These are phyloP conservation scores for Sternarchorhynchus goeldii DNA, from an alignment of 2,797 vertebrate genomes.

Conservation along the genomic window DNA sequence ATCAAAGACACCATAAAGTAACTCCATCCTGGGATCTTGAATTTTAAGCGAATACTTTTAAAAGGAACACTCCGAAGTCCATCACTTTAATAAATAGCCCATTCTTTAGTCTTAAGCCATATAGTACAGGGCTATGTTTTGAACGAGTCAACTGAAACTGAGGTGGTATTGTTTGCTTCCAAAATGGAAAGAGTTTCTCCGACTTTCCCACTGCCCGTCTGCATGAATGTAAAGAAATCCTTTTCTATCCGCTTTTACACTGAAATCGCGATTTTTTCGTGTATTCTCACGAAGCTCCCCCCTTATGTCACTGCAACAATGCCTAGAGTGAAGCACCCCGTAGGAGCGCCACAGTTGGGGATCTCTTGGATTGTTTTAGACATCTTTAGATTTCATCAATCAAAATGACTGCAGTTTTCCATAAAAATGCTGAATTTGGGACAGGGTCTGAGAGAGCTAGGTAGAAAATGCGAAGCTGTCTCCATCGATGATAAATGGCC, in stretches of 20 bases:
- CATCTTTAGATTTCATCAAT: conserved; percentile 99
- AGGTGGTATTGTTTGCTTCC: conserved; percentile 83
- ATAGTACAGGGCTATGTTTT: conserved; percentile 44
- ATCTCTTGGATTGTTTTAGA: conserved; percentile 97
- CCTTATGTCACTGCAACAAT: conserved; percentile 90
- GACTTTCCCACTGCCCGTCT: conserved; percentile 86
- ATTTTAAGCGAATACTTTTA: conserved; percentile 48
- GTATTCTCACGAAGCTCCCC: conserved; percentile 92
- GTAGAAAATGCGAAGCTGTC: conserved; percentile 98
- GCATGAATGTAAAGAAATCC: conserved; percentile 90
- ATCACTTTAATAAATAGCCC: conserved; percentile 52
- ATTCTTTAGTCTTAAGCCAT: conserved; percentile 49
- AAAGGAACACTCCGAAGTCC: conserved; percentile 40
- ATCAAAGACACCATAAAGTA: conserved; percentile 32
- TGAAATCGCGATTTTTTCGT: conserved; percentile 92
- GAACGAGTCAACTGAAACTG: conserved; percentile 69
- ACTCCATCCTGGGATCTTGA: conserved; percentile 34
- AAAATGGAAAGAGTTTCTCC: conserved; percentile 86
- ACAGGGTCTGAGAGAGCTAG: conserved; percentile 94
- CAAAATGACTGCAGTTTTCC: conserved; percentile 99
- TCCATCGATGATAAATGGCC: conserved; percentile 99
- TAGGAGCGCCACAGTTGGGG: conserved; percentile 98
- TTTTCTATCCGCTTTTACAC: conserved; percentile 88
- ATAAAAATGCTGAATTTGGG: conserved; percentile 99
- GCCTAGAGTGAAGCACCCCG: conserved; percentile 96